Evolutionary conservation across 2,888 invertebrate species (phyloP).

Genomic region (Odontothrips loti): DNA sequence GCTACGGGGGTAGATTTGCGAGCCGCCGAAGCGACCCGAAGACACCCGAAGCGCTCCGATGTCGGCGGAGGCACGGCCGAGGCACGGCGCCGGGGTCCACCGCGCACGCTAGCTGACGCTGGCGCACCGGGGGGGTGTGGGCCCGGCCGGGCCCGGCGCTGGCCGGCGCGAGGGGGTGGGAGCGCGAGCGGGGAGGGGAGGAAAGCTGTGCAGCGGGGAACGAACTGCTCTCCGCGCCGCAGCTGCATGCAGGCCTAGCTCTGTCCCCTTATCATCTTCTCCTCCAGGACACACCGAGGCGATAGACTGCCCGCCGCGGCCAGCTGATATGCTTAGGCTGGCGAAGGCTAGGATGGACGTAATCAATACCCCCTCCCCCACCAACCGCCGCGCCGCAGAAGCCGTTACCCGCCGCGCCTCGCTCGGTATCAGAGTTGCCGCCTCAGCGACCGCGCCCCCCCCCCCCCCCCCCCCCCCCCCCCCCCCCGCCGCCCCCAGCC

Average conservation of each 20-base stretch:
- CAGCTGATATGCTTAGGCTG: slow-evolving; percentile 27
- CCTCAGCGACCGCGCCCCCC: slow-evolving; percentile 27
- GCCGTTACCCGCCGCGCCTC: slow-evolving; percentile 38
- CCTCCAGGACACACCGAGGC: slow-evolving; percentile 29
- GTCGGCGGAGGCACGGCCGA: slow-evolving; percentile 45
- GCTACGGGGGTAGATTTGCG: slow-evolving; percentile 31
- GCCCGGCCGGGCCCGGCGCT: slow-evolving; percentile 40
- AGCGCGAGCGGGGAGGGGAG: slow-evolving; percentile 39
- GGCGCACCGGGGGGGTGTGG: slow-evolving; percentile 37
- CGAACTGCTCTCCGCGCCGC: slow-evolving; percentile 1
- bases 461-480: not conserved
- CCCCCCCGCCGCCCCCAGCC: not conserved
- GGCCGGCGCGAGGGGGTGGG: slow-evolving; percentile 42
- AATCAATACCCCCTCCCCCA: slow-evolving; percentile 39
- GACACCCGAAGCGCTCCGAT: slow-evolving; percentile 41
- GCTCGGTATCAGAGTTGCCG: slow-evolving; percentile 42
- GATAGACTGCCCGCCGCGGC: not conserved
- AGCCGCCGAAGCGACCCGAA: slow-evolving; percentile 27
- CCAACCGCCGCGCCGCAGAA: slow-evolving; percentile 45
- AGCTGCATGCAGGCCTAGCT: slow-evolving; percentile 26
- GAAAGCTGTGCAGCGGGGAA: slow-evolving; percentile 28
- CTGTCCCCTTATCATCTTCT: slow-evolving; percentile 29
- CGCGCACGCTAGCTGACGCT: slow-evolving; percentile 46
- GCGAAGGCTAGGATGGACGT: slow-evolving; percentile 10
- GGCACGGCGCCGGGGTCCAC: slow-evolving; percentile 47